Conservation (phyloP, 1,140 invertebrate genomes). For the Lepidurus couesii region DNA sequence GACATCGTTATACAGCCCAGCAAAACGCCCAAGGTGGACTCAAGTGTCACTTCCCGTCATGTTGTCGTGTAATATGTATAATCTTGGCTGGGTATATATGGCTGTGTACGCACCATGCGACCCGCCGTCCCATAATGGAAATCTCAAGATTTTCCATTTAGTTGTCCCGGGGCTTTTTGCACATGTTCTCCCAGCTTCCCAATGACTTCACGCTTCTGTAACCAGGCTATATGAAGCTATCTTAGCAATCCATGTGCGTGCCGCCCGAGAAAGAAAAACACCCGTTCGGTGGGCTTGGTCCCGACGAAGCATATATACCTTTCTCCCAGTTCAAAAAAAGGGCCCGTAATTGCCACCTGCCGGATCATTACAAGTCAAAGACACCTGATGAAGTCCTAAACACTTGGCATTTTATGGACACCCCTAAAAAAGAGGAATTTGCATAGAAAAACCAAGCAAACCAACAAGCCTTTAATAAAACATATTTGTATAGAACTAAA, state of each 20-base stretch:
- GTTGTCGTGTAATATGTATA: neutral
- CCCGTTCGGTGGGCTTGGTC: no score
- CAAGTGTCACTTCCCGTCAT: constrained; percentile 13
- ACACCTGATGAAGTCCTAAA: constrained; percentile 15
- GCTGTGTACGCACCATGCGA: neutral
- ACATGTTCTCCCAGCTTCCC: no score
- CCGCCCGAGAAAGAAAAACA: no score
- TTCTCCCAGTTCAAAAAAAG: no score
- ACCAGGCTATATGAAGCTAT: no score
- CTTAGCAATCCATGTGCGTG: no score
- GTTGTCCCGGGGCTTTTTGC: no score
- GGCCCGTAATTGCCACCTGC: no score
- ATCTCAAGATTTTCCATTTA: neutral
- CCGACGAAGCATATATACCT: no score
- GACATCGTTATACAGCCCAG: neutral
- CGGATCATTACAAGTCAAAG: neutral
- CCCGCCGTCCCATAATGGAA: neutral
- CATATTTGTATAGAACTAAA: no score
- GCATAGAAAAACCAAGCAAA: neutral
- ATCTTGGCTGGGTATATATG: neutral
- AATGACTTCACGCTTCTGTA: no score
- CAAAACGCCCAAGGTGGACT: neutral
- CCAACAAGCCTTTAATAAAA: no score
- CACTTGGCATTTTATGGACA: neutral
- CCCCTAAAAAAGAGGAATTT: neutral